A percentile compares a stretch with the other conserved stretches of the same genome.
Evolutionary conservation across 2,797 vertebrate species (phyloP).

Genomic region (Malurus splendens): DNA sequence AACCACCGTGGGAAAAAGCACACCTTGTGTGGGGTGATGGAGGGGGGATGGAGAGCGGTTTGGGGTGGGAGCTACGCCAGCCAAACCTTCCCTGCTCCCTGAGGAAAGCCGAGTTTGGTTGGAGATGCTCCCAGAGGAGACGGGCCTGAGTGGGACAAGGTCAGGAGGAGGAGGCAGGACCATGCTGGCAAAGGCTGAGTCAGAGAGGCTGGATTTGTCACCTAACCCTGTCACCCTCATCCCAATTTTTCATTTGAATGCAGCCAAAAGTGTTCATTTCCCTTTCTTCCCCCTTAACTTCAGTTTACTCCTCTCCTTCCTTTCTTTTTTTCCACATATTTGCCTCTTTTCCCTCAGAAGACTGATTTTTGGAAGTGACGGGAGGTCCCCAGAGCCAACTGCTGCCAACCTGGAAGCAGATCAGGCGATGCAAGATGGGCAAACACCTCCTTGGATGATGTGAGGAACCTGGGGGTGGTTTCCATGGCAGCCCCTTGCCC

Average conservation of each 20-base stretch:
- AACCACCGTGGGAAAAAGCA: neutral
- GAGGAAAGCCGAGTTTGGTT: neutral
- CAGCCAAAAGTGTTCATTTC: neutral
- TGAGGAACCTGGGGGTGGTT: constrained; percentile 11
- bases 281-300: neutral
- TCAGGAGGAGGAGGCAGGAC: neutral
- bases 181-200: neutral
- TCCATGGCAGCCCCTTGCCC: constrained; percentile 66
- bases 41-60: neutral
- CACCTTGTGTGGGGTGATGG: fast-evolving
- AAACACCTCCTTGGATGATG: neutral
- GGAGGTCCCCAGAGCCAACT: neutral
- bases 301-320: neutral
- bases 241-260: neutral
- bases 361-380: neutral
- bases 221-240: neutral
- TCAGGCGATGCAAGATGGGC: neutral
- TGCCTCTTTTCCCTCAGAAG: neutral
- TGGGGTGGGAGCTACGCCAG: neutral
- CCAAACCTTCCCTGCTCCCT: neutral
- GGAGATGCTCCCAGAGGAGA: neutral
- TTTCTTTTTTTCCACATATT: neutral
- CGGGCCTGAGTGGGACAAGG: fast-evolving
- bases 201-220: neutral
- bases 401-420: neutral